Base-by-base conservation (phyloP, 2,113 vertebrate genomes). In the Scytalopus superciliaris region DNA sequence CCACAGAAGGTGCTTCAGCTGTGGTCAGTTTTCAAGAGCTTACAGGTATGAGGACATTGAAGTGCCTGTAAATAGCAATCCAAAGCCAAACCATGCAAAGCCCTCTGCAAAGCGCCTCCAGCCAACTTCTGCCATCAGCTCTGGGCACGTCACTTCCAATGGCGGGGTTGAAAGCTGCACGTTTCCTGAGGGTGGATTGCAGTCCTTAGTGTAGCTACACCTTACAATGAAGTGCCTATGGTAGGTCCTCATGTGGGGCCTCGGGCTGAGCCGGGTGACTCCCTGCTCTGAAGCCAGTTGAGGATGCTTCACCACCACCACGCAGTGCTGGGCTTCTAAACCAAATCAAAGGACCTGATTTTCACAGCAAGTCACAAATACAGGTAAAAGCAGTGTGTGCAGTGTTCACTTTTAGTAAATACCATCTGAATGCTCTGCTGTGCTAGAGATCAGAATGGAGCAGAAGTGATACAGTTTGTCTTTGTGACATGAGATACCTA, bases 41-140 rank as follows among this genome's bases (percentile, higher is more conserved):
- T 23, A n/a, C 64, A 88, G 94, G 84, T 57, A 1, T 7, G 75
- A 82, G 91, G 87, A 47, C 91, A 66, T 83, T 4, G 16, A 97
- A 97, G 97, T 97, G 97, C 97, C 96, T 96, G 97, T 83, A 72
- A 70, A 59, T 62, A 91, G 86, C 89, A 37, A 87, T 53, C 96
- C 97, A 96, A 97, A 97, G 96, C 79, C 89, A 84, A 96, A 91
- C 52, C 76, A 35, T 28, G 22, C 75, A 28, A 23, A 60, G 64
- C 47, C 69, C 74, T 90, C 69, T n/a, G 44, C 70, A 45, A 47
- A 80, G 81, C 59, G 8, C 93, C 75, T 89, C 87, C 66, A 67
- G 93, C 62, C 57, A 50, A 37, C 62, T 63, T 28, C 85, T 66
- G 84, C 92, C 84, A 19, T 31, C 30, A 21, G 81, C 90, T 44